phyloP scores from a whole-genome alignment of 2,113 vertebrate genomes.

The Hydrochoerus hydrochaeris region DNA sequence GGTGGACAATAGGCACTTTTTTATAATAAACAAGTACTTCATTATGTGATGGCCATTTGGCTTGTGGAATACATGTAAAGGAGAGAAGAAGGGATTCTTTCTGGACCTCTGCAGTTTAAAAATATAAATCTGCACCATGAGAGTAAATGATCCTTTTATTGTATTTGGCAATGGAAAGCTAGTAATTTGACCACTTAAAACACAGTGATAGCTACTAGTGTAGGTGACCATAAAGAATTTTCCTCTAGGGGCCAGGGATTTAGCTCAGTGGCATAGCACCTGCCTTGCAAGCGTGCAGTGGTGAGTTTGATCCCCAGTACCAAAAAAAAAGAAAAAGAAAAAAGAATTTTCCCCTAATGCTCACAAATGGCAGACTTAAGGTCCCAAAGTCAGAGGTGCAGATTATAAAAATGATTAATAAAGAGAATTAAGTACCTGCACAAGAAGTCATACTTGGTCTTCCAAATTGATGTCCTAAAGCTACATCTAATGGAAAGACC shows the following conservation, averaged over 20 bases:
- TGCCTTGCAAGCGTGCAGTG: too few species aligned
- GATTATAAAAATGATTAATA: background rate
- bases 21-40: background rate
- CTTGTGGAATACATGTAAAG: conserved; percentile 23
- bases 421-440: background rate
- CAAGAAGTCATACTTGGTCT: background rate
- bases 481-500: background rate
- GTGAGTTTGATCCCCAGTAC: too few species aligned
- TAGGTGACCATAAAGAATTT: background rate
- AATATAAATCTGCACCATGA: background rate
- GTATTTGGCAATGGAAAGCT: background rate
- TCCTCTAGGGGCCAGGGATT: background rate
- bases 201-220: background rate
- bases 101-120: background rate
- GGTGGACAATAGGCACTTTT: background rate
- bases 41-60: background rate
- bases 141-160: conserved; percentile 1
- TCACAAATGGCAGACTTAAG: background rate
- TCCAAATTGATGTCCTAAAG: background rate
- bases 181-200: background rate
- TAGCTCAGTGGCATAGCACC: too few species aligned
- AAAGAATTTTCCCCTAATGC: background rate
- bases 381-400: background rate
- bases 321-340: too few species aligned
- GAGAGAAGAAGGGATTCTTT: conserved; percentile 9